Percentiles rank a stretch among this genome's conserved stretches.
phyloP scores from a whole-genome alignment of 1,140 invertebrate species.

The Drosophila busckii region DNA sequence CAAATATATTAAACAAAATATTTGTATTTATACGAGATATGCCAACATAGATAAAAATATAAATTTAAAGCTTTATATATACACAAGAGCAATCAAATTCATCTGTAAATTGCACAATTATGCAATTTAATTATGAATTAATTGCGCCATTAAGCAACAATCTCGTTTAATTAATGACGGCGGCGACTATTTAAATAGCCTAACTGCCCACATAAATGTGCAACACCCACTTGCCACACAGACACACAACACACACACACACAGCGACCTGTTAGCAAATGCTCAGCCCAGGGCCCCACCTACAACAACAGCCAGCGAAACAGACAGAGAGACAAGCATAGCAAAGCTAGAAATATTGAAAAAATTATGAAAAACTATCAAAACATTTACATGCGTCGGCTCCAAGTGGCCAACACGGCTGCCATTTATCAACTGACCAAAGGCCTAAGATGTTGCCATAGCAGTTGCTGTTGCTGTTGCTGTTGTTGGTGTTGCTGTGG shows the following conservation, averaged over 20 bases:
- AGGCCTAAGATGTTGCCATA: slow-evolving; percentile 33
- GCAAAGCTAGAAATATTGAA: slow-evolving; percentile 35
- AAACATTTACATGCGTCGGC: slow-evolving; percentile 66
- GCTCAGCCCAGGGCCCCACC: neutral
- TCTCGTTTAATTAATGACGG: slow-evolving; percentile 58
- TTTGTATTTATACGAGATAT: slow-evolving; percentile 4
- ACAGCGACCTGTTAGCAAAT: slow-evolving; percentile 3
- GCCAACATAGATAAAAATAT: neutral
- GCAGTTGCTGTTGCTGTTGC: slow-evolving; percentile 27
- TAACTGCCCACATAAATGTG: slow-evolving; percentile 61
- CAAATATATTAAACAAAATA: too few species aligned
- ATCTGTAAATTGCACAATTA: slow-evolving; percentile 53
- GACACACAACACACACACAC: slow-evolving; percentile 4
- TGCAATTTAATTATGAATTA: slow-evolving; percentile 70
- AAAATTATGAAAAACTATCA: slow-evolving; percentile 75
- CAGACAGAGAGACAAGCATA: slow-evolving; percentile 17
- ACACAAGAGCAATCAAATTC: slow-evolving; percentile 18
- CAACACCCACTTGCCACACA: slow-evolving; percentile 35
- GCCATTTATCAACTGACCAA: slow-evolving; percentile 70
- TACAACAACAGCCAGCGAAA: slow-evolving; percentile 34
- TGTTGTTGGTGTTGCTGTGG: slow-evolving; percentile 34
- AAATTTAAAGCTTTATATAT: slow-evolving; percentile 22
- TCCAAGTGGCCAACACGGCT: slow-evolving; percentile 49
- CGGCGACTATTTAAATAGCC: slow-evolving; percentile 49
- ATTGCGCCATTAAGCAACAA: slow-evolving; percentile 66